Evolutionary conservation across 2,113 vertebrate species (phyloP).

Genomic region (Bubalus kerabau): DNA sequence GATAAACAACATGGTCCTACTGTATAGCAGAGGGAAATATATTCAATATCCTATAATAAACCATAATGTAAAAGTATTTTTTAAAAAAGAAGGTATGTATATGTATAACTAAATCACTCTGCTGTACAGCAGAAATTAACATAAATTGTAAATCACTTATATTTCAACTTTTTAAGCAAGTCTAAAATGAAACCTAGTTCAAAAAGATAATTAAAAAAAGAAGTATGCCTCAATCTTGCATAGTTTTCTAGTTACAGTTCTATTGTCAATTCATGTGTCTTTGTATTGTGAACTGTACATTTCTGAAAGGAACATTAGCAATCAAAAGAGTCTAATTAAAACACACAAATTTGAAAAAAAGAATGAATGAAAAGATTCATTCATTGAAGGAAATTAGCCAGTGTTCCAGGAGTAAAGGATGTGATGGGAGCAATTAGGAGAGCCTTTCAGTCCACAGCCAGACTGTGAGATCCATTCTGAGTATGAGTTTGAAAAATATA

Average conservation of each 20-base stretch:
- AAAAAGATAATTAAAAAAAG: not conserved
- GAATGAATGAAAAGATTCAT: not conserved
- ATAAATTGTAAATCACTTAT: not conserved
- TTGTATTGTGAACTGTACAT: not conserved
- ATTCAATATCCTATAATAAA: not conserved
- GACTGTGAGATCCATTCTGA: not conserved
- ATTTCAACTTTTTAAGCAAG: not conserved
- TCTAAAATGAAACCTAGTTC: not conserved
- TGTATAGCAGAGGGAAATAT: not conserved
- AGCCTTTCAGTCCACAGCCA: not conserved
- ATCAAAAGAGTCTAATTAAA: not conserved
- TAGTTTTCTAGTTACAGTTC: not conserved
- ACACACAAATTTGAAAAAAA: not conserved
- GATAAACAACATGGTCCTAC: not conserved
- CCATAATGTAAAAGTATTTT: not conserved
- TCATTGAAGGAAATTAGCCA: not conserved
- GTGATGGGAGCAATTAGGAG: not conserved
- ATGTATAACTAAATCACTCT: not conserved
- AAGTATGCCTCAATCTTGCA: not conserved
- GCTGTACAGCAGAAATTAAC: not conserved
- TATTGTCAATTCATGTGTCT: not conserved
- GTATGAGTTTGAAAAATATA: not conserved
- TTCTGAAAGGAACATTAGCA: not conserved
- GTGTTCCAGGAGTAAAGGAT: not conserved
- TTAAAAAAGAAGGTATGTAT: not conserved